Conservation (phyloP, 2,797 vertebrate species). For the Trichosurus vulpecula region DNA sequence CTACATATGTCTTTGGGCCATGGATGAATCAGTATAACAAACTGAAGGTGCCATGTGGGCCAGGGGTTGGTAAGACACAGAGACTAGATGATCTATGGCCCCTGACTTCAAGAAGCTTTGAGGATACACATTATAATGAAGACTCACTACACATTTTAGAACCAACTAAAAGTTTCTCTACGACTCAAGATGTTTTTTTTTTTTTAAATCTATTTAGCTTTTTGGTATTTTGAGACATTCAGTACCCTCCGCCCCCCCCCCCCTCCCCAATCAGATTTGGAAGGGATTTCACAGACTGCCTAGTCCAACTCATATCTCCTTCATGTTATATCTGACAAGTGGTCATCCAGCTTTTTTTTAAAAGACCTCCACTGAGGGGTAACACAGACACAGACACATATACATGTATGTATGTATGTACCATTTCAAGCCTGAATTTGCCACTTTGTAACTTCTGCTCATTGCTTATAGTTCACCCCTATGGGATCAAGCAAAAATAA, state of each 20-base stretch:
- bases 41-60: not conserved
- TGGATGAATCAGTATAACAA: not conserved
- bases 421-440: not conserved
- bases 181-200: not conserved
- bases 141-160: not conserved
- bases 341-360: not conserved
- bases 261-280: not conserved
- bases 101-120: not conserved
- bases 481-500: not conserved
- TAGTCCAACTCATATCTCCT: not conserved
- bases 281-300: not conserved
- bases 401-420: not conserved
- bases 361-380: not conserved
- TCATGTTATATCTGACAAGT: not conserved
- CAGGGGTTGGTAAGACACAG: not conserved
- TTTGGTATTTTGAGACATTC: not conserved
- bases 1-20: not conserved
- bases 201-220: not conserved
- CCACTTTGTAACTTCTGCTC: not conserved
- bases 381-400: too few relatives aligned
- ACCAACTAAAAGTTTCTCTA: not conserved
- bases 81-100: not conserved
- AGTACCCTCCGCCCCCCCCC: not conserved
- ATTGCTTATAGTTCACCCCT: not conserved
- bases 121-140: not conserved